These are phyloP conservation scores for Lasioglossum leucozonium DNA, from an alignment of 2,888 invertebrate species.

Conservation along the genomic window DNA sequence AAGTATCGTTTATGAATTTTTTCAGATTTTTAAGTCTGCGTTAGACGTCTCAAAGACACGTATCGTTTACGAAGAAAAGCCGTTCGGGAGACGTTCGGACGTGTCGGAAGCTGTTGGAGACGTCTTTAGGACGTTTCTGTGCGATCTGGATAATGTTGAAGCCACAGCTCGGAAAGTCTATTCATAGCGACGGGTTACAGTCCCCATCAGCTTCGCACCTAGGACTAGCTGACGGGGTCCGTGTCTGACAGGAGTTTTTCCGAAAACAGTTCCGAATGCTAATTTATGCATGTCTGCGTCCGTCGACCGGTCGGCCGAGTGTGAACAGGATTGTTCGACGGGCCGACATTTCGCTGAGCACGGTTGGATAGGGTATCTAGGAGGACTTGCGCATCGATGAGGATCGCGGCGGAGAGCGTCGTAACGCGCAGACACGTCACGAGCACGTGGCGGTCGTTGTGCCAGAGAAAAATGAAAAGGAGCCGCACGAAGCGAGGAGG, in stretches of 20 bases:
- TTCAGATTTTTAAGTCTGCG: no score
- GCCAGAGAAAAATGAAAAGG: constrained; percentile 45
- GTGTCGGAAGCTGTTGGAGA: no score
- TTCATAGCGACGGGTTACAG: neutral
- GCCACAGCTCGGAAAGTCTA: neutral
- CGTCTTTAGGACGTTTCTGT: no score
- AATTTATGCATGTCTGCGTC: constrained; percentile 24
- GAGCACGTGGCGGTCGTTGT: constrained; percentile 34
- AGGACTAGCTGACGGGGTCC: neutral
- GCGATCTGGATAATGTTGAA: no score
- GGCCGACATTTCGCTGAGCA: constrained; percentile 44
- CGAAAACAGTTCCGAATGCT: constrained; percentile 5
- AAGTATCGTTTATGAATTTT: no score
- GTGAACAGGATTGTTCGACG: constrained; percentile 16
- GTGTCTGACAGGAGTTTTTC: neutral
- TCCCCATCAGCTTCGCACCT: neutral
- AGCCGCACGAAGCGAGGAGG: constrained; percentile 26
- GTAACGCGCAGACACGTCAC: constrained; percentile 37
- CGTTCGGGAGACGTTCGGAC: no score
- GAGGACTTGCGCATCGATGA: constrained; percentile 31
- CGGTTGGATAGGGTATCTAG: constrained; percentile 17
- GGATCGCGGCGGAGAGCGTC: constrained; percentile 5
- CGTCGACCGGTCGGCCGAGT: constrained; percentile 21
- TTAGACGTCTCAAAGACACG: no score
- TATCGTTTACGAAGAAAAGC: no score